Evolutionary conservation across 1,140 invertebrate species (phyloP), one percentile per base, ranked within the genome.

Genomic region (Sesamia nonagrioides): DNA sequence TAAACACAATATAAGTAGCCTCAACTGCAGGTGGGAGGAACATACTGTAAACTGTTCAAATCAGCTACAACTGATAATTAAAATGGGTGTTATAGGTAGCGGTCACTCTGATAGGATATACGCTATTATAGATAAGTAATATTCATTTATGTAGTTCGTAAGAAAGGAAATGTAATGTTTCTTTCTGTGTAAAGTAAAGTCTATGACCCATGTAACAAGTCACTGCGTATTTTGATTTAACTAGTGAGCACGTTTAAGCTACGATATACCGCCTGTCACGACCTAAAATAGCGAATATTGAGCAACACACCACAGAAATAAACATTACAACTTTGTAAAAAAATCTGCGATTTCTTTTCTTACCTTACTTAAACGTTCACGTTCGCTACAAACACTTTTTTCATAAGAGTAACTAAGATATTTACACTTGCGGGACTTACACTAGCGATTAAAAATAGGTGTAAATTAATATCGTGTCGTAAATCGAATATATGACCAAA

Each of bases 231-330:
- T 17, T 35, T 2, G n/a, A 17, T 61, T 61, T 6, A 15, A 15
- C 15, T 11, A 75, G 17, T 9, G 33, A 54, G 15, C 61, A 66
- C 48, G 45, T 54, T 77, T 27, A 56, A 60, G 8, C 11, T 52
- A 45, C 27, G 72, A 71, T 42, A 66, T 78, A 58, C 79, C 77
- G 68, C 68, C 79, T 75, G 90, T 92, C 91, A 92, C 84, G 84
- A 89, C 87, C 85, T 86, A 92, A 93, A 93, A 92, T 93, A 93
- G 90, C 82, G 81, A 83, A 86, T 88, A 90, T 88, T 86, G 79
- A 85, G 82, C 81, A 84, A 88, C 40, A 74, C 54, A 71, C 60
- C 56, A 79, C 77, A 79, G 75, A 84, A 87, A 87, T 84, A 87
- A 77, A 76, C 79, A 85, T 77, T 77, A 40, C 35, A 40, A 66